Base-by-base conservation (phyloP, 2,888 invertebrate species). In the Hirtodrosophila cameraria region DNA sequence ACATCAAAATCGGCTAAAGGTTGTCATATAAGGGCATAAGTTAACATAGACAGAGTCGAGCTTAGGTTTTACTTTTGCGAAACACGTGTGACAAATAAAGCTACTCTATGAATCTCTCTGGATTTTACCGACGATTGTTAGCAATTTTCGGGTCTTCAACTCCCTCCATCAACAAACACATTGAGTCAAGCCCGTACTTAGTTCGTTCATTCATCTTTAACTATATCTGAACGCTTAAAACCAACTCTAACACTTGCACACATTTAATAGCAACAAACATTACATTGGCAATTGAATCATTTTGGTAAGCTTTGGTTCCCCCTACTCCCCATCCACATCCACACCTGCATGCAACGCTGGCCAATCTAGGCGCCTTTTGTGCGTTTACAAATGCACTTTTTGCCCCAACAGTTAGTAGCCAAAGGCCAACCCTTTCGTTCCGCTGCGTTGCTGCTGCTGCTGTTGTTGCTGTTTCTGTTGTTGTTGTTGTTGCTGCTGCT, bases 261-360 rank as follows among this genome's bases (percentile, higher is more conserved):
- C 38, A 45, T 60, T 59, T 65, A 54, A 72, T 60, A 20, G 58
- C 28, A 66, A 55, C 53, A 54, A 65, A 61, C 70, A 72, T 57
- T n/a, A n/a, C n/a, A 49, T 57, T 80, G 86, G 77, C 86, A 80
- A 86, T 86, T 86, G 80, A 86, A 86, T 83, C 86, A 80, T 66
- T 80, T 70, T 83, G n/a, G n/a, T n/a, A n/a, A n/a, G n/a, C 54
- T 43, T 28, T 41, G 66, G 49, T 50, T 43, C 8, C 31, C 18
- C 18, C 28, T 5, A 27, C 3, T 1, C 1, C 11, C 4, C 35
- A n/a, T n/a, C 27, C 7, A 7, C 7, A 6, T 6, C 23, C 6
- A 1, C 23, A 23, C 8, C n/a, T 2, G 4, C 11, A 28, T n/a
- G n/a, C 12, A 25, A 7, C 12, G 12, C 38, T 36, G 8, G 28